Conservation (phyloP, 2,888 invertebrate species). For the Agriotes lineatus region DNA sequence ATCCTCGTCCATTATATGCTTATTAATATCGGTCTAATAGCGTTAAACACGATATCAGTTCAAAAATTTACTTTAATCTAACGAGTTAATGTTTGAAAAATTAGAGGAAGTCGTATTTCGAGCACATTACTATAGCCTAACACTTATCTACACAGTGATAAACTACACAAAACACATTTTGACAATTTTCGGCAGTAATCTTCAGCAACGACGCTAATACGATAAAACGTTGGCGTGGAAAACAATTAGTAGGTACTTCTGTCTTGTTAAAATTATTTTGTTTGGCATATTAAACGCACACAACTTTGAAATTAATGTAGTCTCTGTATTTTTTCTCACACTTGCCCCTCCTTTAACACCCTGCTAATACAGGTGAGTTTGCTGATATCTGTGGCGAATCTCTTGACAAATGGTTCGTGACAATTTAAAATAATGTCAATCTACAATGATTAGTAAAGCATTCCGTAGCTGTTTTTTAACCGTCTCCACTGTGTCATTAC, state of each 20-base stretch:
- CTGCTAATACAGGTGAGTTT: neutral
- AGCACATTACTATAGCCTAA: too few relatives aligned
- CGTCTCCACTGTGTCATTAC: neutral
- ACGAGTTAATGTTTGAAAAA: too few relatives aligned
- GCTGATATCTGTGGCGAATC: too few relatives aligned
- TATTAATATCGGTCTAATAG: too few relatives aligned
- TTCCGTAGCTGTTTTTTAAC: neutral
- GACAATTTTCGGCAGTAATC: too few relatives aligned
- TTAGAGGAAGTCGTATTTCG: too few relatives aligned
- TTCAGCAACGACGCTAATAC: too few relatives aligned
- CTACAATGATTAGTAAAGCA: neutral
- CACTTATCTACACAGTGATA: too few relatives aligned
- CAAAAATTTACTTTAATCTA: too few relatives aligned
- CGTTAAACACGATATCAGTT: too few relatives aligned
- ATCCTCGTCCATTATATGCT: too few relatives aligned
- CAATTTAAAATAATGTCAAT: neutral
- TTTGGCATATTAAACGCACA: neutral
- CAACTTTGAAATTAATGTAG: conserved; percentile 8
- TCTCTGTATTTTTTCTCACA: neutral
- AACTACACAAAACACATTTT: too few relatives aligned
- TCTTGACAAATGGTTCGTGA: neutral
- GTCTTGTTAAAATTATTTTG: neutral
- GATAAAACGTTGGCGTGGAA: neutral
- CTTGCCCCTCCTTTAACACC: neutral
- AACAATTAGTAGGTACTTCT: neutral